phyloP scores from a whole-genome alignment of 2,888 invertebrate genomes.

The Cantharis rufa region DNA sequence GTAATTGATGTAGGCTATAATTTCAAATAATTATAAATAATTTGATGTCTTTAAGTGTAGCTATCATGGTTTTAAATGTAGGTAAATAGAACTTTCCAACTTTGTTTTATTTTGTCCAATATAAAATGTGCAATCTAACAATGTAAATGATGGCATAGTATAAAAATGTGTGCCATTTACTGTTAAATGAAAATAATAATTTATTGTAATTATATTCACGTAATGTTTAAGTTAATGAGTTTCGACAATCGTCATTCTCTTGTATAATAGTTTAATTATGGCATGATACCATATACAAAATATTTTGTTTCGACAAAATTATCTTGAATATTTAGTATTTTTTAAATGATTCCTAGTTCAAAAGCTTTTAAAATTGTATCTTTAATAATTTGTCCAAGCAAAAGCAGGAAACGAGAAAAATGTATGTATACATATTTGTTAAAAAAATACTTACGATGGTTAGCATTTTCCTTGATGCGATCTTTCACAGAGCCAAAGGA shows the following conservation, averaged over 20 bases:
- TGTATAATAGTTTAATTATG: neutral
- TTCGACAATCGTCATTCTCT: neutral
- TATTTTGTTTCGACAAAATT: neutral
- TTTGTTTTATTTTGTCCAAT: neutral
- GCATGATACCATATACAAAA: neutral
- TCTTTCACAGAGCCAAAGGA: constrained; percentile 7
- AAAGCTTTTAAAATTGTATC: too few species aligned
- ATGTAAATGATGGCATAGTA: neutral
- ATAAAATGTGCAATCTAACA: neutral
- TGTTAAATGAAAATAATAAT: neutral
- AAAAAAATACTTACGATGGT: constrained; percentile 19
- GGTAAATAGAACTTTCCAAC: neutral
- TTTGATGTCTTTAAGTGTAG: neutral
- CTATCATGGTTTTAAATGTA: neutral
- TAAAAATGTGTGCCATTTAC: neutral
- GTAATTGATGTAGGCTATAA: neutral
- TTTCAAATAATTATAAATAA: neutral
- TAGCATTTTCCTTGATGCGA: constrained; percentile 18
- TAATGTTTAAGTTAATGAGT: neutral
- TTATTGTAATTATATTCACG: neutral
- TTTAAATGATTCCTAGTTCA: too few species aligned
- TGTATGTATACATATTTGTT: too few species aligned
- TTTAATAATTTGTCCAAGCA: too few species aligned
- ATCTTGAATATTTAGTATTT: too few species aligned
- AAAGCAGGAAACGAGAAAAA: too few species aligned